These are phyloP conservation scores for Tetranychus cinnabarinus DNA, from an alignment of 1,140 invertebrate genomes.

Conservation along the genomic window DNA sequence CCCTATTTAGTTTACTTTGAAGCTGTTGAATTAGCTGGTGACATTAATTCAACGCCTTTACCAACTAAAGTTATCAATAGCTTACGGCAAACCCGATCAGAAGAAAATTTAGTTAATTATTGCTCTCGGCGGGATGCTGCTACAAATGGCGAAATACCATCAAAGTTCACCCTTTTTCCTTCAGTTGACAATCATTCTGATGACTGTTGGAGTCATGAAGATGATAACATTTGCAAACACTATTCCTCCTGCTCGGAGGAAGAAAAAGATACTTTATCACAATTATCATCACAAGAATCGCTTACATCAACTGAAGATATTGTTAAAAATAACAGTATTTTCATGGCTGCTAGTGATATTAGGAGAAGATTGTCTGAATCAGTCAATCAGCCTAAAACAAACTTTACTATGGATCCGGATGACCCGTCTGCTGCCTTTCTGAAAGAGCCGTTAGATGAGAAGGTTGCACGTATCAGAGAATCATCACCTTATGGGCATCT, in stretches of 20 bases:
- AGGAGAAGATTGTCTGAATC: conserved; percentile 64
- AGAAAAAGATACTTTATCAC: conserved; percentile 63
- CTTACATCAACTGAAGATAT: conserved; percentile 34
- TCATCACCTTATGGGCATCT: conserved; percentile 84
- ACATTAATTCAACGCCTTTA: conserved; percentile 49
- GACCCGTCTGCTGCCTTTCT: conserved; percentile 94
- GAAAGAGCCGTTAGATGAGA: conserved; percentile 48
- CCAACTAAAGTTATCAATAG: conserved; percentile 48
- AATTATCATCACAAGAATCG: conserved; percentile 68
- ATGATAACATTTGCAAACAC: conserved; percentile 31
- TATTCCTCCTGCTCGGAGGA: background rate
- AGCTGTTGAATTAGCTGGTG: conserved; percentile 63
- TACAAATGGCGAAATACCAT: background rate
- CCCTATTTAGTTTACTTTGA: conserved; percentile 96
- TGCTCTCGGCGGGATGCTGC: conserved; percentile 3
- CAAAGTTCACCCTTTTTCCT: conserved; percentile 9
- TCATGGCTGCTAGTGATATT: conserved; percentile 74
- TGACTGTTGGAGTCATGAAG: conserved; percentile 78
- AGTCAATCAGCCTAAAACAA: conserved; percentile 44
- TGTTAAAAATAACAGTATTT: conserved; percentile 34
- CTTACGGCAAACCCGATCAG: conserved; percentile 68
- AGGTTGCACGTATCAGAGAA: conserved; percentile 46
- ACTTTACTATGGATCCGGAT: conserved; percentile 68
- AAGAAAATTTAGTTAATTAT: conserved; percentile 46
- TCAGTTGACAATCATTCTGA: conserved; percentile 19